A percentile compares a stretch with the other conserved stretches of the same genome.
Evolutionary conservation across 2,113 vertebrate genomes (phyloP).

Genomic region (Elgaria multicarinata): DNA sequence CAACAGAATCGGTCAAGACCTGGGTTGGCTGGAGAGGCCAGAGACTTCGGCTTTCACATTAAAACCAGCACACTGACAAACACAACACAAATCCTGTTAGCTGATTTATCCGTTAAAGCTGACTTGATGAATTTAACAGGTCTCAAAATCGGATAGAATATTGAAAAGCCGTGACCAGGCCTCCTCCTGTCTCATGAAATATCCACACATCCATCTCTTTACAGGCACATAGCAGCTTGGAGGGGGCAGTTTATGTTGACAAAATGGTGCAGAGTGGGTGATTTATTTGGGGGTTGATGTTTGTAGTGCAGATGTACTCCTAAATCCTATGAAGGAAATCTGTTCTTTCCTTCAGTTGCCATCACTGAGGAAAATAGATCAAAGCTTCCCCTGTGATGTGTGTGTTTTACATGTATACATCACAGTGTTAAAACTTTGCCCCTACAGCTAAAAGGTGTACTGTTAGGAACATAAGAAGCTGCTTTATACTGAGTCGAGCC

Average conservation of each 20-base stretch:
- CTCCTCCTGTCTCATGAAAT: neutral
- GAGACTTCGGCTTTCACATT: neutral
- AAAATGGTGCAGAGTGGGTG: neutral
- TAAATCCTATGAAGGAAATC: neutral
- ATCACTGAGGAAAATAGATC: neutral
- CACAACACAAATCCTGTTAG: neutral
- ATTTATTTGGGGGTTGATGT: neutral
- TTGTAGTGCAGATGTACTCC: neutral
- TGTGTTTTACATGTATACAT: neutral
- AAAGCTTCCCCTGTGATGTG: neutral
- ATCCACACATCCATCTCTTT: neutral
- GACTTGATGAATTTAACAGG: neutral
- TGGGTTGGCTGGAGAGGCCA: neutral
- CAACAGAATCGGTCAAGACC: neutral
- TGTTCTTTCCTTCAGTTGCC: neutral
- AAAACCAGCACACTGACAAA: neutral
- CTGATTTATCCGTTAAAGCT: neutral
- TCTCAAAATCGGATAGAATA: neutral
- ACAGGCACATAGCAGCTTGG: neutral
- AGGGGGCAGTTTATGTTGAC: neutral
- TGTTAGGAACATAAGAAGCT: neutral
- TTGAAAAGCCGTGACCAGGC: neutral
- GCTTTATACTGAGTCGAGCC: no score
- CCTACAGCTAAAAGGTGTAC: neutral
- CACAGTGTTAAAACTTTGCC: neutral